These are phyloP conservation scores for Chrysemys picta DNA, from an alignment of 2,113 vertebrate genomes.

Conservation along the genomic window DNA sequence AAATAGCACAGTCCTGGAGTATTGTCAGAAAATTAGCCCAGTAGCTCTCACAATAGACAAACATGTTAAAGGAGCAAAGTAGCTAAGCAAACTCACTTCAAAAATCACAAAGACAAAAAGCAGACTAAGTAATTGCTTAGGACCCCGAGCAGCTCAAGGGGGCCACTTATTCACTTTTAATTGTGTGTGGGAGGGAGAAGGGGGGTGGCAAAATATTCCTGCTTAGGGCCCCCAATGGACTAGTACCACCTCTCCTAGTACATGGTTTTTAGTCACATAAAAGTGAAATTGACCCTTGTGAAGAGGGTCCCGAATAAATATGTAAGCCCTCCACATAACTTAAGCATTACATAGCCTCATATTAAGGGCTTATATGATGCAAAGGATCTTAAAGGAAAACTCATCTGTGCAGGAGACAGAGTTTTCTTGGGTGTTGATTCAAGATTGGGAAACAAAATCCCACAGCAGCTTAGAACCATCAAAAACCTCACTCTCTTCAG, in stretches of 20 bases:
- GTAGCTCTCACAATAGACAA: neutral
- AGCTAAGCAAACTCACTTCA: neutral
- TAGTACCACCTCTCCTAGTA: neutral
- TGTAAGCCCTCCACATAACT: neutral
- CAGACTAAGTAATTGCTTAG: neutral
- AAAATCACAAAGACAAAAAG: conserved; percentile 10
- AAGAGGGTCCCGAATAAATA: neutral
- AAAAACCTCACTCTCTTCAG: neutral
- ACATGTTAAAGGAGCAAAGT: conserved; percentile 11
- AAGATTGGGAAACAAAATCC: neutral
- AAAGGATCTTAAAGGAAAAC: neutral
- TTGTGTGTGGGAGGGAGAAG: neutral
- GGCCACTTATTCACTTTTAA: neutral
- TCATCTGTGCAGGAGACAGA: neutral
- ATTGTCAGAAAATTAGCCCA: neutral
- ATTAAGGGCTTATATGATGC: neutral
- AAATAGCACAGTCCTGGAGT: neutral
- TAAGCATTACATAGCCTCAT: neutral
- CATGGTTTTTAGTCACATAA: neutral
- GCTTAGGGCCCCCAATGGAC: too few relatives aligned
- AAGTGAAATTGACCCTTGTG: neutral
- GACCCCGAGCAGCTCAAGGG: neutral
- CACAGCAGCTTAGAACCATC: neutral
- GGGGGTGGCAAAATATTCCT: too few relatives aligned
- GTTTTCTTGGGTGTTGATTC: neutral